Percentiles rank a stretch among this genome's conserved stretches.
Conservation (phyloP, 2,797 vertebrate species). For the Falco cherrug region DNA sequence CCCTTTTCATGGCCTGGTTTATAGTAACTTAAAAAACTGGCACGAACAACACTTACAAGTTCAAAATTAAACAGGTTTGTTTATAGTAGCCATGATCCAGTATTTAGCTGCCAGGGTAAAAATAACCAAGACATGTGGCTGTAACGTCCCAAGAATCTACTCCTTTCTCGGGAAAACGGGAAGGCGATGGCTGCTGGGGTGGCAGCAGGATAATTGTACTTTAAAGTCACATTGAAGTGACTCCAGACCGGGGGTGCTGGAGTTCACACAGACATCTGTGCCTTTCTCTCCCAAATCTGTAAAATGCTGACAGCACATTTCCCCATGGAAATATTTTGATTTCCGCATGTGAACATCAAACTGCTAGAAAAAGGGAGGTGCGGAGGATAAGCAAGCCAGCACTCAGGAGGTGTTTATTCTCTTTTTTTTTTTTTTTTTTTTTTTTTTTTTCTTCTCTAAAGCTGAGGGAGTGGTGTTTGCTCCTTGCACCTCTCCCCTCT, state of each 20-base stretch:
- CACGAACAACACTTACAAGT: not conserved
- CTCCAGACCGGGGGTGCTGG: not conserved
- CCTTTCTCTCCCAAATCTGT: not conserved
- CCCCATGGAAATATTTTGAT: not conserved
- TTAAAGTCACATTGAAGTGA: too few relatives aligned
- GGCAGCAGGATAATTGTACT: not conserved
- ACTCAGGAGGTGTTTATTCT: accelerated
- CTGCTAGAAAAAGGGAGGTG: not conserved
- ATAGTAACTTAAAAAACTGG: not conserved
- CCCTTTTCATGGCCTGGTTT: not conserved
- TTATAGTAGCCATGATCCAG: slow-evolving; percentile 16
- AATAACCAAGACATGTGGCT: not conserved
- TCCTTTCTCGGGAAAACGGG: not conserved
- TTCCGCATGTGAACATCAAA: accelerated
- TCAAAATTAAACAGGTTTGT: slow-evolving; percentile 31
- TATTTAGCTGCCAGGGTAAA: slow-evolving; percentile 3
- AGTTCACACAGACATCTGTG: not conserved
- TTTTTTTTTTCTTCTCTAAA: not conserved
- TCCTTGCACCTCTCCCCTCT: not conserved
- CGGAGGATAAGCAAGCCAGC: not conserved
- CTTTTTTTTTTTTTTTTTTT: not conserved
- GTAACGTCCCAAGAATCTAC: not conserved
- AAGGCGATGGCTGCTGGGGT: not conserved
- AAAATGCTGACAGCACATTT: not conserved
- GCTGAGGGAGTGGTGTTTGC: not conserved